Percentiles rank a stretch among this genome's conserved stretches.
Evolutionary conservation across 2,113 vertebrate species (phyloP).

Genomic region (Perca schrenkii): DNA sequence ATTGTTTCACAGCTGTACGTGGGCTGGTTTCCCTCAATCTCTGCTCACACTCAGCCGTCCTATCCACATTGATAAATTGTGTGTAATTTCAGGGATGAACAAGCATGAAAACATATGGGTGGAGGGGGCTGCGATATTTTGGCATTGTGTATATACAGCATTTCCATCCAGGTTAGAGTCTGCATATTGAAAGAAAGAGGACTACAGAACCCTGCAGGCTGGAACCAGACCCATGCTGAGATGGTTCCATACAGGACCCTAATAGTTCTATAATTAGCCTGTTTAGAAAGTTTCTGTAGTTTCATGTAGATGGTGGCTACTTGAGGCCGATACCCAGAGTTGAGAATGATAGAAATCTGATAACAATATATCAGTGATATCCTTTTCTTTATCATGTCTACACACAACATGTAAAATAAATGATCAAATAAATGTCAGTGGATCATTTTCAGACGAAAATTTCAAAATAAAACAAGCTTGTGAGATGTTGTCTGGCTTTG

Average conservation of each 20-base stretch:
- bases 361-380: no score
- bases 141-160: constrained; percentile 30
- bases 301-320: background rate
- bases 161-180: constrained; percentile 18
- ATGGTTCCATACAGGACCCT: background rate
- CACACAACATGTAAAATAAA: background rate
- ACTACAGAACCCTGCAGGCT: constrained; percentile 2
- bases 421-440: background rate
- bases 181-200: background rate
- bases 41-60: constrained; percentile 19
- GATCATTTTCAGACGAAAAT: background rate
- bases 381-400: background rate
- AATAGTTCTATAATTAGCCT: background rate
- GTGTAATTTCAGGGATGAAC: constrained; percentile 68
- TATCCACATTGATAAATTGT: constrained; percentile 59
- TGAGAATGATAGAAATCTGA: no score
- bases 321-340: background rate
- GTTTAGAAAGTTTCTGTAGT: background rate
- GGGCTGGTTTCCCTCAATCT: constrained; percentile 25
- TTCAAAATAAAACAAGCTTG: background rate
- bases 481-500: background rate
- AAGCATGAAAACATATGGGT: constrained; percentile 57
- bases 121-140: constrained; percentile 29
- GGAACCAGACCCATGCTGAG: background rate
- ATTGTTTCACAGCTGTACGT: constrained; percentile 10